Conservation (phyloP, 2,888 invertebrate species). For the Nemoura dubitans region DNA sequence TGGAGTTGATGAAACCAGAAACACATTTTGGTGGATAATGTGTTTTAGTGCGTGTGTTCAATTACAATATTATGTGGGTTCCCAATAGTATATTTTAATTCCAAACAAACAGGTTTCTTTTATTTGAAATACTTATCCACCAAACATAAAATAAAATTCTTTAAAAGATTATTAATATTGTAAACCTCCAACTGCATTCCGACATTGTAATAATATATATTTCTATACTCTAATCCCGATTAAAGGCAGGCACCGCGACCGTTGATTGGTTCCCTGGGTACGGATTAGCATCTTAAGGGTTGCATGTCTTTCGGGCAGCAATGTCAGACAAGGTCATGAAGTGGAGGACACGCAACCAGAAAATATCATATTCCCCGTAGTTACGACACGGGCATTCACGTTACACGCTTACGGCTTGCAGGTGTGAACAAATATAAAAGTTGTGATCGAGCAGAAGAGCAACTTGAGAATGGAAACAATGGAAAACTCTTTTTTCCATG, state of each 20-base stretch:
- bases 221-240: background rate
- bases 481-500: background rate
- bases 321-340: background rate
- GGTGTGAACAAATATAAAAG: background rate
- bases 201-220: background rate
- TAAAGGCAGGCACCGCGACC: background rate
- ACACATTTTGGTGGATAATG: background rate
- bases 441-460: background rate
- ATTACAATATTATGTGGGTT: background rate
- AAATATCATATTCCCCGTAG: background rate
- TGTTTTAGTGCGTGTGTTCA: background rate
- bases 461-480: background rate
- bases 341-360: slow-evolving; percentile 7
- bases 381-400: background rate
- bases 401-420: background rate
- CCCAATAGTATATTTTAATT: background rate
- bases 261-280: background rate
- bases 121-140: background rate
- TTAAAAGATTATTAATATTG: background rate
- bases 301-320: background rate
- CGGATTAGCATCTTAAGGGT: background rate
- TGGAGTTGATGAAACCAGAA: background rate
- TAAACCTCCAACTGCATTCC: background rate
- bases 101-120: background rate
- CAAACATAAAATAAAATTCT: background rate